A percentile compares a stretch with the other conserved stretches of the same genome.
Conservation (phyloP, 2,797 vertebrate genomes). For the Hozukius guyotensis region DNA sequence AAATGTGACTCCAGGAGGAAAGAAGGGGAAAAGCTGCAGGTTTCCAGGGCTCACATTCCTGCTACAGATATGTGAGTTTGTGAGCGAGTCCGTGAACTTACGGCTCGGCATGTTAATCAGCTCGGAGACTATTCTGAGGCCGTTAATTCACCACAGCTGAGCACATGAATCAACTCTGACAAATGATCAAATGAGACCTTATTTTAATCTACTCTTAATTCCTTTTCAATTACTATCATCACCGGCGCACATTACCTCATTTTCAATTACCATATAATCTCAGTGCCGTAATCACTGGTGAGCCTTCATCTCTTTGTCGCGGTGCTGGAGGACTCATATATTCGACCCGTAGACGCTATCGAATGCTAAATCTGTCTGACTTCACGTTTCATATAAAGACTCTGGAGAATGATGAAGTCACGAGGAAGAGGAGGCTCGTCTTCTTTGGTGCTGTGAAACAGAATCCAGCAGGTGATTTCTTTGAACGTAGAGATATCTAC, state of each 20-base stretch:
- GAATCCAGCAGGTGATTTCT: background rate
- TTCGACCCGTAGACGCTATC: constrained; percentile 21
- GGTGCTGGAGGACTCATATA: constrained; percentile 26
- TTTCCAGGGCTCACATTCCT: background rate
- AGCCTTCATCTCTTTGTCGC: constrained; percentile 13
- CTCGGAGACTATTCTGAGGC: constrained; percentile 13
- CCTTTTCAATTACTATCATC: constrained; percentile 75
- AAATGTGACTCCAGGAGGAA: background rate
- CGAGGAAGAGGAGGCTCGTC: background rate
- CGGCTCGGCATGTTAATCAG: constrained; percentile 28
- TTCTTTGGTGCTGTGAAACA: background rate
- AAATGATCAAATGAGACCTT: constrained; percentile 52
- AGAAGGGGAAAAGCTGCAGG: background rate
- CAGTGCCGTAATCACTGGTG: constrained; percentile 13
- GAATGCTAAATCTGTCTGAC: background rate
- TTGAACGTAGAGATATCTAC: background rate
- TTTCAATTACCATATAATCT: constrained; percentile 51
- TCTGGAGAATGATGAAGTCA: background rate
- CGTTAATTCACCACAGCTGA: constrained; percentile 14
- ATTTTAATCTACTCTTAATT: constrained; percentile 73
- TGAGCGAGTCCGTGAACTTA: background rate
- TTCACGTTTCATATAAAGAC: constrained; percentile 16
- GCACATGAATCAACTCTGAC: constrained; percentile 50
- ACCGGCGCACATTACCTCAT: constrained; percentile 55
- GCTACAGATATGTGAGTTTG: background rate